Evolutionary conservation across 2,888 invertebrate species (phyloP).

Genomic region (Alitta virens): DNA sequence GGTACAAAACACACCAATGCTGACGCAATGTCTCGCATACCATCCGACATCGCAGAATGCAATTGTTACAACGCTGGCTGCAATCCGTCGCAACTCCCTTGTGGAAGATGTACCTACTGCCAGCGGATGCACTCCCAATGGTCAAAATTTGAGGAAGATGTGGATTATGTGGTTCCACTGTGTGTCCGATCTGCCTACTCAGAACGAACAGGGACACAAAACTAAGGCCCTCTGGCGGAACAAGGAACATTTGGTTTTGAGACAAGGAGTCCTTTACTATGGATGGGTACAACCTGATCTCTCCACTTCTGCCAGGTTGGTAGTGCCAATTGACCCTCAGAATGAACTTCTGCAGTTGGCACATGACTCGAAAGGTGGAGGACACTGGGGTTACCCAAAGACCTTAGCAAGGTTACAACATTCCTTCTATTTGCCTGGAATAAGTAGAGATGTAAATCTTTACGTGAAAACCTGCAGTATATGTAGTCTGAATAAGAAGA

Average conservation of each 20-base stretch:
- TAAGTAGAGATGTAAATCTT: background rate
- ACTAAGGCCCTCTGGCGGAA: background rate
- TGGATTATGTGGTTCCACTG: background rate
- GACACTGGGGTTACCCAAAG: background rate
- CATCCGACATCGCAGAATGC: background rate
- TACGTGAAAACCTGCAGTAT: too few relatives aligned
- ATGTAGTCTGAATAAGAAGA: too few relatives aligned
- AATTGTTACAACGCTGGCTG: background rate
- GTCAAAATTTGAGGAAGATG: background rate
- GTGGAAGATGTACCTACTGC: background rate
- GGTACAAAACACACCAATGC: conserved; percentile 1
- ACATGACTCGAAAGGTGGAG: background rate
- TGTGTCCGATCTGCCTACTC: background rate
- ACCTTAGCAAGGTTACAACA: background rate
- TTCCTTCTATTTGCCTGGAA: background rate
- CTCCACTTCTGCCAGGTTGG: background rate
- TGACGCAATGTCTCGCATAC: background rate
- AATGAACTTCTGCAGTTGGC: background rate
- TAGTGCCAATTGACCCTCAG: background rate
- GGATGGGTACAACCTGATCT: background rate
- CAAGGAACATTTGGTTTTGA: background rate
- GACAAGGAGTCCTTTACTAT: background rate
- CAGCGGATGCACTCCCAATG: background rate
- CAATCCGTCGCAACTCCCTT: background rate
- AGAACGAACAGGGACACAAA: background rate